These are phyloP conservation scores for Drosophila azteca DNA, from an alignment of 1,140 invertebrate species.

Conservation along the genomic window DNA sequence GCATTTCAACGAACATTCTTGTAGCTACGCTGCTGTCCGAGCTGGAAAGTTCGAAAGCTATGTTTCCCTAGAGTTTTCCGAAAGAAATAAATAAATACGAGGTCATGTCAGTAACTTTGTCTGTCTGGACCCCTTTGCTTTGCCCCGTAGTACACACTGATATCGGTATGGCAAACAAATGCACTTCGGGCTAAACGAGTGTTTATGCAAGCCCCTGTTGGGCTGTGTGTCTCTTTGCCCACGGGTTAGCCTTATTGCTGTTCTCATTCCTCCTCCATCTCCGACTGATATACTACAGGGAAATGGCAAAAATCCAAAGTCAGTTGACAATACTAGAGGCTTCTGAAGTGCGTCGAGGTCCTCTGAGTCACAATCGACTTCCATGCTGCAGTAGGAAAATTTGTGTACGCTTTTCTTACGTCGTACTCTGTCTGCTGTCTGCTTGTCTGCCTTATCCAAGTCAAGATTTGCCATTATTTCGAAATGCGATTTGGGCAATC, in stretches of 20 bases:
- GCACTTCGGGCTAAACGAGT: conserved; percentile 51
- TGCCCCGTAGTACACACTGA: background rate
- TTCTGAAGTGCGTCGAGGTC: too few species aligned
- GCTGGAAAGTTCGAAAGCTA: conserved; percentile 20
- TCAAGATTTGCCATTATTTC: conserved; percentile 40
- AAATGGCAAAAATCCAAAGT: conserved; percentile 23
- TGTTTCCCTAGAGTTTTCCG: conserved; percentile 3
- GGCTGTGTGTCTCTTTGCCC: conserved; percentile 7
- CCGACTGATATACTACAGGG: background rate
- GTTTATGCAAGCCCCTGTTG: conserved; percentile 40
- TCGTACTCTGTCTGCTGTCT: too few species aligned
- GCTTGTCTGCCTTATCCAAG: conserved; percentile 1
- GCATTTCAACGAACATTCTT: conserved; percentile 58
- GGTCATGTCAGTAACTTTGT: conserved; percentile 39
- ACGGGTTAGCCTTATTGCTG: background rate
- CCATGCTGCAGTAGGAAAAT: conserved; percentile 8
- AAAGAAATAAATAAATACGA: conserved; percentile 20
- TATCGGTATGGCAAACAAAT: conserved; percentile 40
- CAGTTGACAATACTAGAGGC: too few species aligned
- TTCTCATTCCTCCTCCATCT: background rate
- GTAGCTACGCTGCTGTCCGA: background rate
- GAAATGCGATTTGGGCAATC: conserved; percentile 54
- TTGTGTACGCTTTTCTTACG: conserved; percentile 12
- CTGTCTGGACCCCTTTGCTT: conserved; percentile 12
- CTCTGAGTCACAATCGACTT: too few species aligned